A percentile compares a stretch with the other conserved stretches of the same genome.
Evolutionary conservation across 2,888 invertebrate genomes (phyloP).

Genomic region (Cyaniris semiargus): DNA sequence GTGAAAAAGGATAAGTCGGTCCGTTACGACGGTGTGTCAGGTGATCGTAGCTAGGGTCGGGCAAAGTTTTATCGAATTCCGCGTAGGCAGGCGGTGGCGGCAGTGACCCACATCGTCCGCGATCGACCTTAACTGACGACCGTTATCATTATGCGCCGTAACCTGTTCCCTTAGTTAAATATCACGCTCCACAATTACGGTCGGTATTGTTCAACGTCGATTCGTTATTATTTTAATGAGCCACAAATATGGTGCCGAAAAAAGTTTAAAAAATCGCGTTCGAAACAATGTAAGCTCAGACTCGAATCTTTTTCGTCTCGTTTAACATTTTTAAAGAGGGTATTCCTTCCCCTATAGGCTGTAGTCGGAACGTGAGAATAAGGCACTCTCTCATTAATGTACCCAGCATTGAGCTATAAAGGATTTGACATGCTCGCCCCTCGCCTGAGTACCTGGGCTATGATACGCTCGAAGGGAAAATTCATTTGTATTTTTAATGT

Average conservation of each 20-base stretch:
- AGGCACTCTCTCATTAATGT: constrained; percentile 29
- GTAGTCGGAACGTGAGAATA: neutral
- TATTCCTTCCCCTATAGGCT: neutral
- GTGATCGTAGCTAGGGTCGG: constrained; percentile 46
- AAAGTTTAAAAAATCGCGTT: neutral
- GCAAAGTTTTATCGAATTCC: constrained; percentile 74
- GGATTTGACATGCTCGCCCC: constrained; percentile 4
- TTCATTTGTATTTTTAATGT: constrained; percentile 7
- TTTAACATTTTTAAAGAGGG: constrained; percentile 18
- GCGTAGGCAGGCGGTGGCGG: constrained; percentile 59
- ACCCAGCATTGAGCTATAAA: neutral
- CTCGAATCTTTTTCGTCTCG: constrained; percentile 16
- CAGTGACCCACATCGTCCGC: constrained; percentile 69
- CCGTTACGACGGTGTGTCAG: neutral
- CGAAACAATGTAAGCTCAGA: neutral
- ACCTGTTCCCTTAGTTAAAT: constrained; percentile 37
- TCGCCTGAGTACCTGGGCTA: neutral
- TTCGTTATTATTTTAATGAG: neutral
- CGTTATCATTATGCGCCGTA: constrained; percentile 48
- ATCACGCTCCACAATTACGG: constrained; percentile 10
- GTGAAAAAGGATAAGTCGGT: neutral
- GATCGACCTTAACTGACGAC: constrained; percentile 24
- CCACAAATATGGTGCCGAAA: neutral
- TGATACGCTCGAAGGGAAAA: constrained; percentile 3
- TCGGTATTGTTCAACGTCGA: neutral